phyloP scores from a whole-genome alignment of 2,888 invertebrate species.

The Drosophila mettleri region DNA sequence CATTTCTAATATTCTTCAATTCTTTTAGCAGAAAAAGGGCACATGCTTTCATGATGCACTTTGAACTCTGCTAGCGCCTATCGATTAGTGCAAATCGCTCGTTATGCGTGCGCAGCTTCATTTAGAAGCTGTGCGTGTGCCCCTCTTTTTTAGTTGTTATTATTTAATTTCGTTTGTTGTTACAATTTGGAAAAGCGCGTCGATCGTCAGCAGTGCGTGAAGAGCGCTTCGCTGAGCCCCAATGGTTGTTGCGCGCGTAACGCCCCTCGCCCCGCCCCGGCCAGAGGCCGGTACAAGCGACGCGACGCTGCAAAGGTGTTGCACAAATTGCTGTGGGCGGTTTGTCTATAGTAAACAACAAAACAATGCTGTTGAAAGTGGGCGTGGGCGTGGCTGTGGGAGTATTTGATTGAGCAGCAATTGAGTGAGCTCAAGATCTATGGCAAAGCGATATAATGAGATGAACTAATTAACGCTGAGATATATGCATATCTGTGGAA shows the following conservation, averaged over 20 bases:
- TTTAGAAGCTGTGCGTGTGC: constrained; percentile 49
- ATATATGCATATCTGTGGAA: background rate
- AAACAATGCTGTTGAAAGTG: constrained; percentile 44
- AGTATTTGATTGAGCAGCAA: background rate
- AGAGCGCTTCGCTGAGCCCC: constrained; percentile 64
- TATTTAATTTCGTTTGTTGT: constrained; percentile 79
- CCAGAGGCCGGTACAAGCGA: constrained; percentile 10
- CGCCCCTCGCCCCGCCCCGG: constrained; percentile 8
- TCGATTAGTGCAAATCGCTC: constrained; percentile 10
- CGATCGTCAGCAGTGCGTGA: constrained; percentile 62
- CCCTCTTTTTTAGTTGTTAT: constrained; percentile 50
- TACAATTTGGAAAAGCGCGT: constrained; percentile 68
- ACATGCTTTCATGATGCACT: too few relatives aligned
- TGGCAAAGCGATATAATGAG: too few relatives aligned
- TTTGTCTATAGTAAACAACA: constrained; percentile 35
- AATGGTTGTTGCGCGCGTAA: constrained; percentile 38
- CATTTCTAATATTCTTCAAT: too few relatives aligned
- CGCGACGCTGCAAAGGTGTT: constrained; percentile 60
- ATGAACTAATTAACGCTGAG: background rate
- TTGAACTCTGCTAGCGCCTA: background rate
- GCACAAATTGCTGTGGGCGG: constrained; percentile 66
- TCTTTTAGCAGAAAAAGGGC: too few relatives aligned
- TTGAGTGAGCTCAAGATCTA: background rate
- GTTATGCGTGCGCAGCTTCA: background rate
- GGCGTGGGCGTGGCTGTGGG: constrained; percentile 57